These are phyloP conservation scores for Leptatherina wallacei DNA, from an alignment of 2,797 vertebrate species.

Conservation along the genomic window DNA sequence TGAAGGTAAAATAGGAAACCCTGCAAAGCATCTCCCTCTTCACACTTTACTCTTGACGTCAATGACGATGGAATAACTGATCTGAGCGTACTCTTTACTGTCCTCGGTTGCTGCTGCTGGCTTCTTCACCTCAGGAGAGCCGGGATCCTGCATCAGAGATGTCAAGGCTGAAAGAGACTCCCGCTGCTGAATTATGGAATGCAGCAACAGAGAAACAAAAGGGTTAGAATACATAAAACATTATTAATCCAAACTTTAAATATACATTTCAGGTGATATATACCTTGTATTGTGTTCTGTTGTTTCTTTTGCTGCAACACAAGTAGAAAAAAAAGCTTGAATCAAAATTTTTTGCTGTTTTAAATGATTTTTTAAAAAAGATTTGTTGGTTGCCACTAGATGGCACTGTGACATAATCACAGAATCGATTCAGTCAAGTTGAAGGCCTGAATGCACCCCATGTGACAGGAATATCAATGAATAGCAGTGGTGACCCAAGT, in stretches of 20 bases:
- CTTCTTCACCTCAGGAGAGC: conserved; percentile 71
- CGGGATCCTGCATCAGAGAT: conserved; percentile 70
- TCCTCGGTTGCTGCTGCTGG: neutral
- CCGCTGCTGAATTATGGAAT: conserved; percentile 30
- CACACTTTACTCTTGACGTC: conserved; percentile 80
- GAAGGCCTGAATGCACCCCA: conserved; percentile 29
- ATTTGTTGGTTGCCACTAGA: conserved; percentile 43
- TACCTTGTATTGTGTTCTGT: conserved; percentile 59
- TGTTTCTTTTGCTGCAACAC: conserved; percentile 64
- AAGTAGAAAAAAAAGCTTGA: conserved; percentile 2
- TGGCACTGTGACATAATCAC: conserved; percentile 50
- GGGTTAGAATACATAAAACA: too few relatives aligned
- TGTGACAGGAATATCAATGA: conserved; percentile 37
- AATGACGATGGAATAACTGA: conserved; percentile 80
- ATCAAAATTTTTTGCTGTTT: neutral
- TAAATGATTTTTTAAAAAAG: neutral
- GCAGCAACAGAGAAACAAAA: neutral
- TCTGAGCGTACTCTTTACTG: conserved; percentile 48
- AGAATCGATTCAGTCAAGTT: neutral
- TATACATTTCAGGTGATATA: neutral
- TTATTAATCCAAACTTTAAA: neutral
- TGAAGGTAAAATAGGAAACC: conserved; percentile 1
- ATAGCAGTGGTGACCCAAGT: conserved; percentile 32
- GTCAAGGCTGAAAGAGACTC: conserved; percentile 75
- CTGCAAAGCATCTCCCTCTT: conserved; percentile 14